Base-by-base conservation (phyloP, 2,113 vertebrate genomes). In the Pionites leucogaster region DNA sequence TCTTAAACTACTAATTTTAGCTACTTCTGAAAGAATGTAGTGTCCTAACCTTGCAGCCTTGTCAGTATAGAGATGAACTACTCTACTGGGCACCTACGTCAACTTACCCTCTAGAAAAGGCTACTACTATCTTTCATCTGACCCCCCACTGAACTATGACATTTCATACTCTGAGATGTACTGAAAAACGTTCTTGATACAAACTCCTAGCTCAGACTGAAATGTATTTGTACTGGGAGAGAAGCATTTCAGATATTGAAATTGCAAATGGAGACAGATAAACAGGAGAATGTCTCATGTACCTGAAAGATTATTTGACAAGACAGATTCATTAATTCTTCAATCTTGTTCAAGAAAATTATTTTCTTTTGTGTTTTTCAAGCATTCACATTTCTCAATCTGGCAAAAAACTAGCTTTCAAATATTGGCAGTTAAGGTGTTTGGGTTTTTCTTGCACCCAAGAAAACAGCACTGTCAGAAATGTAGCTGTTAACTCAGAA, bases 261-360 rank as follows among this genome's bases (percentile, higher is more conserved):
- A 80, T 10, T 33, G 6, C 53, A 91, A 82, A 57, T 37, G 24
- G 47, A 95, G 77, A 90, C 68, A 95, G 77, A 90, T 64, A 79
- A 65, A 55, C 33, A 72, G 42, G 41, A 80, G 92, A 90, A 76
- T 65, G 62, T 94, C 82, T 88, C 37, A 49, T 49, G 5, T 37
- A 53, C 33, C 78, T 31, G 71, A 86, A 80, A 82, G 49, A 69
- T 81, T 10, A 74, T 94, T 95, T 95, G 92, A 93, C 67, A 91
- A 79, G 93, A 72, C 19, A 46, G 70, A 82, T 80, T 82, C 28
- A 85, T 91, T 87, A 95, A 93, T 59, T 91, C 49, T 55, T 87
- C 57, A 23, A 65, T 79, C 70, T 55, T 71, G 57, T 65, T 72
- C 46, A 84, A 44, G 69, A 74, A 71, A 93, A 82, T 37, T 19